These are phyloP conservation scores for Hydropotes inermis DNA, from an alignment of 2,113 vertebrate genomes.

Conservation along the genomic window DNA sequence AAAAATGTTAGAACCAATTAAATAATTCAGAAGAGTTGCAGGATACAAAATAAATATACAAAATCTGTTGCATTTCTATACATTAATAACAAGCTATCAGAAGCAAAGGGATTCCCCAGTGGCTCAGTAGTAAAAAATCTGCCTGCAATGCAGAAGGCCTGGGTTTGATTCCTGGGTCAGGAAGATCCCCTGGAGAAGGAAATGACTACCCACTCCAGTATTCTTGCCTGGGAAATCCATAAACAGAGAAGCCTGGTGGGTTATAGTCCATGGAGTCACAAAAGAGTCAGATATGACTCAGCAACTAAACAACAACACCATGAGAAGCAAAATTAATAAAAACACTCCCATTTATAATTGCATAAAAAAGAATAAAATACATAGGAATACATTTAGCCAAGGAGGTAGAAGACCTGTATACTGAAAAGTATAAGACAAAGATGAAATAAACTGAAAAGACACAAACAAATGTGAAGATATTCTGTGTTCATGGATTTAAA, in stretches of 20 bases:
- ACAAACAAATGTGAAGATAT: neutral
- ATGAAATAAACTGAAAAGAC: neutral
- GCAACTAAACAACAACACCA: neutral
- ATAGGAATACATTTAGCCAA: neutral
- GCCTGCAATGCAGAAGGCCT: neutral
- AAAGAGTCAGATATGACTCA: neutral
- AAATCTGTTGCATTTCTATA: neutral
- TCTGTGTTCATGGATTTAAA: neutral
- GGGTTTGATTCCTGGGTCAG: neutral
- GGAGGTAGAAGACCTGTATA: neutral
- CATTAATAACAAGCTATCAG: neutral
- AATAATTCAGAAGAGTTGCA: neutral
- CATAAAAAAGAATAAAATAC: neutral
- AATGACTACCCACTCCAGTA: neutral
- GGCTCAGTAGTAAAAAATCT: neutral
- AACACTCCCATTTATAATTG: neutral
- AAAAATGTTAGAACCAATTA: neutral
- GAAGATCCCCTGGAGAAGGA: neutral
- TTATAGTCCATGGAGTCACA: neutral
- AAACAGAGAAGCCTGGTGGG: neutral
- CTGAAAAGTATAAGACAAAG: neutral
- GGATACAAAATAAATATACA: neutral
- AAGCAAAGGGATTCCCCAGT: neutral
- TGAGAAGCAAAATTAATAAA: neutral
- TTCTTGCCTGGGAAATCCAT: neutral